Conservation (phyloP, 1,140 invertebrate genomes). For the Drosophila parabipectinata region DNA sequence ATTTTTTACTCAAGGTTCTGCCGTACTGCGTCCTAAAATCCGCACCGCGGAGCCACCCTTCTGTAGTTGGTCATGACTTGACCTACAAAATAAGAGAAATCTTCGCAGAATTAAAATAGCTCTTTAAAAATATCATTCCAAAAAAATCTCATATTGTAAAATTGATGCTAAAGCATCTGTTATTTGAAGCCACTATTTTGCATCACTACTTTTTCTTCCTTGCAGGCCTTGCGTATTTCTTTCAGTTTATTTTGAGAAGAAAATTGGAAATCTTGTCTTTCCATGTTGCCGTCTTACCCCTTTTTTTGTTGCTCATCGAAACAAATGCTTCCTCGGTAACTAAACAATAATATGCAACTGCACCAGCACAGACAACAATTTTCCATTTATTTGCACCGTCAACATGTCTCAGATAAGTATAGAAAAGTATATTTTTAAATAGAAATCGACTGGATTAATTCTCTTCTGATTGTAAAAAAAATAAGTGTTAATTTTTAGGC, state of each 20-base stretch:
- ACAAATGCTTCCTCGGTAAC: conserved; percentile 51
- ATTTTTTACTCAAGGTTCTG: conserved; percentile 78
- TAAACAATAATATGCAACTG: conserved; percentile 63
- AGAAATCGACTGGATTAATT: background rate
- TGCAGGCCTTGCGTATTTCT: background rate
- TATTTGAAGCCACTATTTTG: background rate
- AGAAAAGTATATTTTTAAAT: background rate
- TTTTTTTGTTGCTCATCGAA: conserved; percentile 12
- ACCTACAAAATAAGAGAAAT: conserved; percentile 24
- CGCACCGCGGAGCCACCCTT: background rate
- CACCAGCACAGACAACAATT: conserved; percentile 58
- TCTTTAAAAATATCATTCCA: background rate
- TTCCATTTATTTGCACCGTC: conserved; percentile 59
- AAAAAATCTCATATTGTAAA: background rate
- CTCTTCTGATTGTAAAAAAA: background rate
- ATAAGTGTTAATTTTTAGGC: too few relatives aligned
- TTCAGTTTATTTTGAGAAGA: conserved; percentile 6
- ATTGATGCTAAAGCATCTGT: too few relatives aligned
- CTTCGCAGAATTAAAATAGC: background rate
- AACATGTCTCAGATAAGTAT: conserved; percentile 38
- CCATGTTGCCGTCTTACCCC: background rate
- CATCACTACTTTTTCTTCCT: too few relatives aligned
- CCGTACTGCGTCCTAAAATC: conserved; percentile 19
- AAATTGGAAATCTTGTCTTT: conserved; percentile 40
- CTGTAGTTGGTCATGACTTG: conserved; percentile 39